Evolutionary conservation across 2,888 invertebrate species (phyloP).

Genomic region (Entomobrya proxima): DNA sequence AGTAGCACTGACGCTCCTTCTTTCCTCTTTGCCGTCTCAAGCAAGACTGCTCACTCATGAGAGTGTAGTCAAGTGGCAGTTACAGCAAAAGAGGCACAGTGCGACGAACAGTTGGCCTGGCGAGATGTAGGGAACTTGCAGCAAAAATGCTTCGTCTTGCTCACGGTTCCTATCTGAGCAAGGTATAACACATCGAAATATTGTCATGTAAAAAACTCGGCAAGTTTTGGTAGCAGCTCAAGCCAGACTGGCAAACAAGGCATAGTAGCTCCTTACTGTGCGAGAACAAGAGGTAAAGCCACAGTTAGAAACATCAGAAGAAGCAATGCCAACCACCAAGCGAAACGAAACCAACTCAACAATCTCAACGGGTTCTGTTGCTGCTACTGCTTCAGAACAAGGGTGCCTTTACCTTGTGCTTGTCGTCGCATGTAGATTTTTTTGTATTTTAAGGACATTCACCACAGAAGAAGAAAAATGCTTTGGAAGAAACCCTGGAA

Average conservation of each 20-base stretch:
- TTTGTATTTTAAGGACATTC: conserved; percentile 43
- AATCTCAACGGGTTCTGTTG: conserved; percentile 44
- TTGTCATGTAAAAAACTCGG: not conserved
- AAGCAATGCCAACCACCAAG: not conserved
- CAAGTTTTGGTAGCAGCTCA: not conserved
- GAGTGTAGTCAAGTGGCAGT: conserved; percentile 42
- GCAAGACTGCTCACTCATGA: conserved; percentile 62
- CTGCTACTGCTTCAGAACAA: not conserved
- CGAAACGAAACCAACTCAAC: conserved; percentile 34
- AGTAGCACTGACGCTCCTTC: conserved; percentile 43
- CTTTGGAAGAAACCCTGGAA: not conserved
- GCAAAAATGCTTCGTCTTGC: not conserved
- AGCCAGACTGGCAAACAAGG: not conserved
- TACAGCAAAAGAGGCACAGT: conserved; percentile 25
- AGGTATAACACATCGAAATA: not conserved
- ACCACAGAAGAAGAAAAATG: conserved; percentile 39
- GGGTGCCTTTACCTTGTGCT: not conserved
- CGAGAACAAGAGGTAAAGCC: not conserved
- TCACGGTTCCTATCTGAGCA: not conserved
- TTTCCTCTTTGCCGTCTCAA: conserved; percentile 65
- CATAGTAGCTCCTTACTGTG: not conserved
- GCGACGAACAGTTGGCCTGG: not conserved
- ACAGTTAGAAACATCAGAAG: not conserved
- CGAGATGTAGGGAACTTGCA: not conserved
- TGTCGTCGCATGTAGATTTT: conserved; percentile 19